phyloP scores from a whole-genome alignment of 2,888 invertebrate species.

The Dasysyrphus tricinctus region DNA sequence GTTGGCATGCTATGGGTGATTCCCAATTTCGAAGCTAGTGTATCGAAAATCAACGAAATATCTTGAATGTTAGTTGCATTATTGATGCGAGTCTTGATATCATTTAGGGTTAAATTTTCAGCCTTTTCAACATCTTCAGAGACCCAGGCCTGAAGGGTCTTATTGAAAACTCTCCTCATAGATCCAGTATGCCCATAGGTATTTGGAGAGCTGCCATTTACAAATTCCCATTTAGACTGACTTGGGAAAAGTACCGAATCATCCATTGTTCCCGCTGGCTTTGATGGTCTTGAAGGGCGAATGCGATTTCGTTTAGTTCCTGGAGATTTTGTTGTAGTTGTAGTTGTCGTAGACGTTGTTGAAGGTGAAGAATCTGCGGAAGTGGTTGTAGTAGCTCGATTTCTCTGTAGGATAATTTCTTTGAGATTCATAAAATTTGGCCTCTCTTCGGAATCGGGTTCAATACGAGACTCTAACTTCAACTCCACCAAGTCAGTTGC shows the following conservation, averaged over 20 bases:
- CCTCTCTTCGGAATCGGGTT: slow-evolving; percentile 76
- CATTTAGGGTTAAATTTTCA: slow-evolving; percentile 80
- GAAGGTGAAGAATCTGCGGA: slow-evolving; percentile 40
- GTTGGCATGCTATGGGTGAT: slow-evolving; percentile 81
- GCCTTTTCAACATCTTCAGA: slow-evolving; percentile 84
- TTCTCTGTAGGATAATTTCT: slow-evolving; percentile 81
- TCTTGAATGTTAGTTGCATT: slow-evolving; percentile 85
- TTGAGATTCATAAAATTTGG: slow-evolving; percentile 83
- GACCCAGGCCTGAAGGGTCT: slow-evolving; percentile 87
- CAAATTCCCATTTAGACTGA: slow-evolving; percentile 85
- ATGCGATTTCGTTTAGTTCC: slow-evolving; percentile 77
- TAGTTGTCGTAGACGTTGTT: slow-evolving; percentile 63
- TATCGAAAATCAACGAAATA: slow-evolving; percentile 87
- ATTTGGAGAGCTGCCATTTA: slow-evolving; percentile 83
- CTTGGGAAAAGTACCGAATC: slow-evolving; percentile 82
- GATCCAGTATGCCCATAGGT: slow-evolving; percentile 79
- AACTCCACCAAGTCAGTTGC: slow-evolving; percentile 40
- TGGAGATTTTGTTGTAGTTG: slow-evolving; percentile 51
- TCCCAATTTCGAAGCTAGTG: slow-evolving; percentile 85
- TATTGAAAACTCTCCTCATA: slow-evolving; percentile 86
- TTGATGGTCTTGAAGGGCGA: slow-evolving; percentile 78
- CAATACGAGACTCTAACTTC: slow-evolving; percentile 77
- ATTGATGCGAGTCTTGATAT: slow-evolving; percentile 81
- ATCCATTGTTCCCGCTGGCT: slow-evolving; percentile 79
- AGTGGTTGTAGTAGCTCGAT: slow-evolving; percentile 70